Conservation (phyloP, 2,888 invertebrate species). For the Tachina fera region DNA sequence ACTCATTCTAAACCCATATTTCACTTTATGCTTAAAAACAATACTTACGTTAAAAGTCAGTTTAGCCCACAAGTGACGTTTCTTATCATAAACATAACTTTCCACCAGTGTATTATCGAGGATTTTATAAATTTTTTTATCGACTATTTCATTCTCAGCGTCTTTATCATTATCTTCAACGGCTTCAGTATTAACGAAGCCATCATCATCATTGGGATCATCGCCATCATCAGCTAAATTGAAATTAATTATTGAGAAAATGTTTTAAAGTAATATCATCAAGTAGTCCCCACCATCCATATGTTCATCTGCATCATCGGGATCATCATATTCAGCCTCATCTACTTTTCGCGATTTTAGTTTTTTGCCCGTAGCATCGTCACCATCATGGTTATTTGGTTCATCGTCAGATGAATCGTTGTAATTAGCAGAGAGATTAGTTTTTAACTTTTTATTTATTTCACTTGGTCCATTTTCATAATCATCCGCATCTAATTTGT, state of each 20-base stretch:
- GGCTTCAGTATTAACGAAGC: slow-evolving; percentile 62
- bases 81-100: slow-evolving; percentile 89
- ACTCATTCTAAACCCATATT: too few species aligned
- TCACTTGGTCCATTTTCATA: slow-evolving; percentile 65
- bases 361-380: slow-evolving; percentile 83
- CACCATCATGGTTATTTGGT: slow-evolving; percentile 78
- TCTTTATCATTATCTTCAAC: slow-evolving; percentile 69
- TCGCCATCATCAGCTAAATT: slow-evolving; percentile 74
- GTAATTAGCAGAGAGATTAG: slow-evolving; percentile 74
- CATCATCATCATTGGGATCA: slow-evolving; percentile 67
- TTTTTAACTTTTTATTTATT: slow-evolving; percentile 79
- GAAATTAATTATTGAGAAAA: neutral
- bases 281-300: slow-evolving; percentile 76
- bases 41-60: slow-evolving; percentile 88
- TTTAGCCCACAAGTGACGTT: slow-evolving; percentile 92
- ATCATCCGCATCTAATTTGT: slow-evolving; percentile 78
- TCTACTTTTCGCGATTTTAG: slow-evolving; percentile 85
- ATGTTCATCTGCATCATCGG: slow-evolving; percentile 85
- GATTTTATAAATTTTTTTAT: slow-evolving; percentile 80
- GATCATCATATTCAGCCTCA: slow-evolving; percentile 88
- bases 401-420: slow-evolving; percentile 82
- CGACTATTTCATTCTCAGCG: slow-evolving; percentile 70
- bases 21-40: too few species aligned
- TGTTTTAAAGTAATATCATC: neutral
- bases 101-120: slow-evolving; percentile 80